Base-by-base conservation (phyloP, 2,797 vertebrate genomes). In the Myotis daubentonii region DNA sequence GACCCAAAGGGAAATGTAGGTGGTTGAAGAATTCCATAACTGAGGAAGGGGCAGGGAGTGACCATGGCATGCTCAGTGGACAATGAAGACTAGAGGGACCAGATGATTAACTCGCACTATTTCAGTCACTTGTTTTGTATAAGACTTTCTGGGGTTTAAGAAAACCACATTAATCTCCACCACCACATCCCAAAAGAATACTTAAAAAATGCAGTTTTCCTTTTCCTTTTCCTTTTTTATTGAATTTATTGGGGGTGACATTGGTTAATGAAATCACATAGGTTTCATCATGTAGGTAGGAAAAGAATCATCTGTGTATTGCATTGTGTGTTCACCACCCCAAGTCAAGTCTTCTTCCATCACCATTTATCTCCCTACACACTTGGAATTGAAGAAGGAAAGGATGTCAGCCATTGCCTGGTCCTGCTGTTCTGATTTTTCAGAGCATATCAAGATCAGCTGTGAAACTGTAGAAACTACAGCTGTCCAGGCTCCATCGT, bases 91-190 rank as follows among this genome's bases (percentile, higher is more conserved):
- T 41, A 51, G 84, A 81, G 60, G 66, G n/a, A 25, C n/a, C 44
- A 80, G 71, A 68, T 72, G 28, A 89, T 86, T 74, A 90, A 71
- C 13, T 79, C 0, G 3, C 1, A 6, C 20, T 68, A 2, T 79
- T 57, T 70, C 62, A 47, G 15, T 87, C 28, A 60, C 33, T 83
- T 83, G 30, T 87, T 94, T 95, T 80, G 16, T 44, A 22, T 36
- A 57, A 62, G 79, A 65, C 20, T 82, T 80, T 76, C 3, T 93
- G 57, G 74, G 13, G 55, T 95, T 81, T 76, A 47, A 87, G 91
- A 87, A 96, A 89, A 53, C 7, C 1, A 5, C 30, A 80, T 66
- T 84, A n/a, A 30, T 44, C 15, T 12, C 6, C 23, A 36, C 5
- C 17, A n/a, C 41, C 41, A 62, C 60, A 12, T 17, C 20, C 60